Percentiles rank a stretch among this genome's conserved stretches.
Conservation (phyloP, 2,797 vertebrate species). For the Malacoctenus gilli region DNA sequence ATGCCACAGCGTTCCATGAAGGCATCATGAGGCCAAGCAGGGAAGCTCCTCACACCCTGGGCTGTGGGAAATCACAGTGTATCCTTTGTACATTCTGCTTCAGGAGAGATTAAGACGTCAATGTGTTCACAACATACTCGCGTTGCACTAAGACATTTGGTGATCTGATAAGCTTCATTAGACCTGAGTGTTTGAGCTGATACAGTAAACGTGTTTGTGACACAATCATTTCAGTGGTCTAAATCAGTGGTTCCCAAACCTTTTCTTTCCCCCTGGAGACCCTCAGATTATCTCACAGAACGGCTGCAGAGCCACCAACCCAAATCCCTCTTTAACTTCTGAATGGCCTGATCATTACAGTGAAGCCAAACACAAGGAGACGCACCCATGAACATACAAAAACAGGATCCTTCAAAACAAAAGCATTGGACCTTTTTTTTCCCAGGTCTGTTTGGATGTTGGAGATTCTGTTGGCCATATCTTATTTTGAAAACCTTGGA, state of each 20-base stretch:
- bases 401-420: too few species aligned
- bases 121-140: conserved; percentile 69
- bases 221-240: conserved; percentile 51
- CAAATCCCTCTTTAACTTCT: too few species aligned
- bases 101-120: conserved; percentile 80
- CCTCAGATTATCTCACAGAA: too few species aligned
- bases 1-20: conserved; percentile 62
- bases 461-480: too few species aligned
- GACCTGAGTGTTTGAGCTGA: conserved; percentile 78
- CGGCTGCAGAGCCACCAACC: too few species aligned
- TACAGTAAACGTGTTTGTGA: conserved; percentile 76
- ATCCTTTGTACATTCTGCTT: conserved; percentile 71
- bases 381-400: too few species aligned
- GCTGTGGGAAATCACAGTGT: conserved; percentile 77
- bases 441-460: too few species aligned
- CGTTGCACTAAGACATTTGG: conserved; percentile 81
- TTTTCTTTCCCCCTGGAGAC: too few species aligned
- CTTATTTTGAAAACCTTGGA: too few species aligned
- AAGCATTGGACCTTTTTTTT: too few species aligned
- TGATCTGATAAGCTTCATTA: conserved; percentile 73
- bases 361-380: too few species aligned
- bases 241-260: conserved; percentile 20
- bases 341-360: too few species aligned
- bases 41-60: conserved; percentile 52
- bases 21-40: conserved; percentile 43